Conservation (phyloP, 1,140 invertebrate species). For the Platorchestia sp. region DNA sequence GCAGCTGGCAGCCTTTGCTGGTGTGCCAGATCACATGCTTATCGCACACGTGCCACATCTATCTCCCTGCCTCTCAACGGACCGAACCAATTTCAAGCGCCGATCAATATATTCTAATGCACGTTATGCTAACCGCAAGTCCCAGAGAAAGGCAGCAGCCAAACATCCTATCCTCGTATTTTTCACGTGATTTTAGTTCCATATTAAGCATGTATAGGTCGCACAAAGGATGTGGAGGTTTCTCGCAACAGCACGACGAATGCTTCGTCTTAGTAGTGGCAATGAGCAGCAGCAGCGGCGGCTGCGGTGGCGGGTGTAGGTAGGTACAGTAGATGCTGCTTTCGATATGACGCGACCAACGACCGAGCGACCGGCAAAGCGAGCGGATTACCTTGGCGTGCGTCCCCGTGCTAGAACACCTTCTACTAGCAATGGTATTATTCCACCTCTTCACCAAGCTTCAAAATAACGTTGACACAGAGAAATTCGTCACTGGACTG, state of each 20-base stretch:
- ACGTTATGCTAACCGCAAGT: slow-evolving; percentile 28
- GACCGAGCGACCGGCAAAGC: neutral
- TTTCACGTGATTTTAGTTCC: neutral
- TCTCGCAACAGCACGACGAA: slow-evolving; percentile 20
- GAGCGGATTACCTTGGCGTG: neutral
- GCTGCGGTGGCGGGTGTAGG: too few species aligned
- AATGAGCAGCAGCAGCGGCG: slow-evolving; percentile 18
- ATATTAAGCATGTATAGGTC: neutral
- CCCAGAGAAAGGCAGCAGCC: neutral
- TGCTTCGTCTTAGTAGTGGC: slow-evolving; percentile 9
- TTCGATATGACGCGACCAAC: slow-evolving; percentile 49
- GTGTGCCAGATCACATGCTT: slow-evolving; percentile 50
- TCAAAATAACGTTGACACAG: neutral
- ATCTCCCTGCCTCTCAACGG: neutral
- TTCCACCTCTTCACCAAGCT: neutral
- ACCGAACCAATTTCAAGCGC: neutral
- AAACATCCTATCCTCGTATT: neutral
- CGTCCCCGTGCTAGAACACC: neutral
- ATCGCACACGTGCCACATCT: slow-evolving; percentile 48
- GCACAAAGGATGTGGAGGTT: slow-evolving; percentile 18
- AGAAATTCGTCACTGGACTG: neutral
- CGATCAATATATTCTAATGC: slow-evolving; percentile 46
- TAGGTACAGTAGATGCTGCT: slow-evolving; percentile 37
- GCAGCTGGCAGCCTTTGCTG: slow-evolving; percentile 50
- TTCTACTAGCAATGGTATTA: neutral